These are phyloP conservation scores for Ciconia nigra DNA, from an alignment of 2,797 vertebrate genomes.

Conservation along the genomic window DNA sequence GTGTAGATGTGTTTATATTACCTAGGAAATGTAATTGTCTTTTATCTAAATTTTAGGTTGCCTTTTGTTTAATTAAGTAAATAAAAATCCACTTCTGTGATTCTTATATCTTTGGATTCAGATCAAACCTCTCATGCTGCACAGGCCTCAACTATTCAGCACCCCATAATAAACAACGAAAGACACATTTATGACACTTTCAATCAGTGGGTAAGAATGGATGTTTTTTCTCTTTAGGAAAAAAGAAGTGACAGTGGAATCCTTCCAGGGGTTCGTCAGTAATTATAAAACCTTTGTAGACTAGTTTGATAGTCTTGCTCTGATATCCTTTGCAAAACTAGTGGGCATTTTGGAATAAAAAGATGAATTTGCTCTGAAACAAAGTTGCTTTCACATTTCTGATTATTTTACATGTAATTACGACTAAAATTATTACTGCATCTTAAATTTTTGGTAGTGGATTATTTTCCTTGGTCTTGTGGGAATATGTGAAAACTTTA, in stretches of 20 bases:
- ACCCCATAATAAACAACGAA: slow-evolving; percentile 69
- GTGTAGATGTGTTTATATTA: not conserved
- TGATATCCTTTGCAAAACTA: not conserved
- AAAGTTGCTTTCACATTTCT: not conserved
- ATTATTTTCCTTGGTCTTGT: not conserved
- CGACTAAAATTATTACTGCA: not conserved
- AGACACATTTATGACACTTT: slow-evolving; percentile 84
- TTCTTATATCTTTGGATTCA: slow-evolving; percentile 47
- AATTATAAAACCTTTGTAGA: not conserved
- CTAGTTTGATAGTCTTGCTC: not conserved
- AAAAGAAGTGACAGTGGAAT: not conserved
- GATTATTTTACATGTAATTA: not conserved
- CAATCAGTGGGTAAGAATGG: slow-evolving; percentile 91
- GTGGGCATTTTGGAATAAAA: not conserved
- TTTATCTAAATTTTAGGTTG: not conserved
- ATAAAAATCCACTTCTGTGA: slow-evolving; percentile 10
- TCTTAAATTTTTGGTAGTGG: not conserved
- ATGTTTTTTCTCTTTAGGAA: not conserved
- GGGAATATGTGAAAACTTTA: not conserved
- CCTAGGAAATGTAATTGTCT: not conserved
- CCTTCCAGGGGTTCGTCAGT: not conserved
- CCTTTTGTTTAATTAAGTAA: slow-evolving; percentile 10
- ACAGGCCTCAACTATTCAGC: slow-evolving; percentile 27
- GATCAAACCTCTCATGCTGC: slow-evolving; percentile 50
- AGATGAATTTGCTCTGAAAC: not conserved